Evolutionary conservation across 2,797 vertebrate genomes (phyloP).

Genomic region (Danionella dracula): DNA sequence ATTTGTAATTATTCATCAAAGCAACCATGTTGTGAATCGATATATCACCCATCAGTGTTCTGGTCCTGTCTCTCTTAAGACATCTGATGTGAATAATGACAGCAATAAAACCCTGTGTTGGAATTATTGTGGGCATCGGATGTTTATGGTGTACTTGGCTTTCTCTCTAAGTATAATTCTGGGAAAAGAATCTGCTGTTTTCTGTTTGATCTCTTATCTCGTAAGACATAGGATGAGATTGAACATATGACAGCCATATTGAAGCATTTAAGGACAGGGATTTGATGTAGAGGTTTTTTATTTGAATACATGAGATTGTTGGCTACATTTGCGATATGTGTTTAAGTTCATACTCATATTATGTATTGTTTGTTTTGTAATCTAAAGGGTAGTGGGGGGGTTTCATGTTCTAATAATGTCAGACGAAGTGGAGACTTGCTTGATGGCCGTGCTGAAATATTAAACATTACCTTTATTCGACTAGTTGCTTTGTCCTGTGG

Average conservation of each 20-base stretch:
- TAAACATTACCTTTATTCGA: too few relatives aligned
- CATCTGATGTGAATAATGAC: conserved; percentile 23
- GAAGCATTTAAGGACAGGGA: not conserved
- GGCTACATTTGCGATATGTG: too few relatives aligned
- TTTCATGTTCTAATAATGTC: too few relatives aligned
- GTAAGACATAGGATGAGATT: conserved; percentile 12
- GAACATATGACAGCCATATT: conserved; percentile 16
- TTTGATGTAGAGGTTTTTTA: not conserved
- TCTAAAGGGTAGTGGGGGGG: too few relatives aligned
- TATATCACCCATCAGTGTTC: conserved; percentile 10
- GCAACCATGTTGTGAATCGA: not conserved
- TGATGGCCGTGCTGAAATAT: too few relatives aligned
- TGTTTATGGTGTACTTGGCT: conserved; percentile 28
- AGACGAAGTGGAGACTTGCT: too few relatives aligned
- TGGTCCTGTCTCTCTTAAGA: conserved; percentile 21
- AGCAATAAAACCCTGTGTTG: conserved; percentile 37
- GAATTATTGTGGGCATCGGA: conserved; percentile 11
- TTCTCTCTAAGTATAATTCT: conserved; percentile 3
- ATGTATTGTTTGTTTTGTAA: too few relatives aligned
- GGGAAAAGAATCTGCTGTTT: conserved; percentile 27
- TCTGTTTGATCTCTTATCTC: conserved; percentile 33
- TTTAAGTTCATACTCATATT: too few relatives aligned
- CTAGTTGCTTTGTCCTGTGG: too few relatives aligned
- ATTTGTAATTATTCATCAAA: not conserved
- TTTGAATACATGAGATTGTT: too few relatives aligned